Evolutionary conservation across 2,888 invertebrate species (phyloP), one percentile per base, ranked within the genome.

Genomic region (Hydrotaea diabolus): DNA sequence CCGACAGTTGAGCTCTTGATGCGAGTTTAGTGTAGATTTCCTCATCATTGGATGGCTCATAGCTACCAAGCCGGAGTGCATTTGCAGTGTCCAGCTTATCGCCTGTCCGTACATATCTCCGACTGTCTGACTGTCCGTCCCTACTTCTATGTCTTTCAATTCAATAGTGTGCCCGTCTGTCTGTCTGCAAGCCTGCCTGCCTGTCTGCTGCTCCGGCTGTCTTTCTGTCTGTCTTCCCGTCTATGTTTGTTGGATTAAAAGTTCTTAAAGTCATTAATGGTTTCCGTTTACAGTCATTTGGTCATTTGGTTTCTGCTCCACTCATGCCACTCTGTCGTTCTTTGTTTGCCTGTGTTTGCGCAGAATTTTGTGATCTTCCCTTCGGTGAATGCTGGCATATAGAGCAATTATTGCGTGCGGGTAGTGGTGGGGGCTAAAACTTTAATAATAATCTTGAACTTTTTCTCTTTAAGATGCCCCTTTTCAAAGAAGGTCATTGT

Each of bases 261-360:
- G 85, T 85, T 82, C 85, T 85, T 82, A 85, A 85, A 85, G 82
- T 80, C 85, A 85, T 85, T 85, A 85, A 85, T 85, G 85, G 82
- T 85, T 80, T 85, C 85, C 85, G 85, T 82, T 85, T 69, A 43
- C 39, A 69, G 69, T 69, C 69, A 69, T 46, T 66, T 66, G 66
- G 66, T 66, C 66, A 43, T 66, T 62, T 62, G 62, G 31, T 62
- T 69, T 46, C 69, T 43, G n/a, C 39, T 46, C 43, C 46, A 23
- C 15, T 15, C 46, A 17, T 59, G n/a, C n/a, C n/a, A n/a, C n/a
- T n/a, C n/a, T n/a, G n/a, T n/a, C 36, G 69, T 15, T 23, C 23
- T 1, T 36, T 66, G 46, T 21, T 46, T 69, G n/a, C 43, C 0
- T 2, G 39, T 21, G 19, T 11, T 43, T 43, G 39, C n/a, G n/a